Percentiles rank a stretch among this genome's conserved stretches.
phyloP scores from a whole-genome alignment of 1,140 invertebrate genomes.

The Aleiodes sp. region DNA sequence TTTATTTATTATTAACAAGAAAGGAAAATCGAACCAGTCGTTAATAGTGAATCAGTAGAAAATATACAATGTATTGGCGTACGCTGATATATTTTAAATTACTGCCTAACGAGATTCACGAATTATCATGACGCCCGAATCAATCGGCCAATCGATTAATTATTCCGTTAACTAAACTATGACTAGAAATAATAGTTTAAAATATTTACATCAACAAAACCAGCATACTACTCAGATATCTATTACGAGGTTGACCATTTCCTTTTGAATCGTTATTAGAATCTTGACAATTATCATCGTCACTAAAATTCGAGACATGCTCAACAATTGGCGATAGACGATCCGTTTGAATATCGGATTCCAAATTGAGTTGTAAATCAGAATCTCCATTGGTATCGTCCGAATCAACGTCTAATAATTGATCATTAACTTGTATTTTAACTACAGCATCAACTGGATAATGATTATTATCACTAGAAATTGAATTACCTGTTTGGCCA shows the following conservation, averaged over 20 bases:
- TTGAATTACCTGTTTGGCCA: conserved; percentile 30
- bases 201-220: conserved; percentile 59
- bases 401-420: conserved; percentile 51
- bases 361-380: conserved; percentile 26
- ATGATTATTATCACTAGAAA: conserved; percentile 38
- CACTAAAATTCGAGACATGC: conserved; percentile 49
- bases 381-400: conserved; percentile 42
- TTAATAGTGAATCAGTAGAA: not conserved
- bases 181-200: not conserved
- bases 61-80: not conserved
- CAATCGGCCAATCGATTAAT: not conserved
- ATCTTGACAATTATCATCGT: conserved; percentile 46
- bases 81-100: not conserved
- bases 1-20: not conserved
- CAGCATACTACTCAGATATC: conserved; percentile 62
- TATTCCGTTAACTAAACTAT: not conserved
- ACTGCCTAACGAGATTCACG: not conserved
- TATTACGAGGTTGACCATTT: conserved; percentile 46
- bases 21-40: conserved; percentile 1
- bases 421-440: conserved; percentile 56
- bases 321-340: conserved; percentile 60
- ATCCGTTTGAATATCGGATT: conserved; percentile 38
- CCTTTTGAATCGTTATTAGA: conserved; percentile 52
- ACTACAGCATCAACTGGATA: conserved; percentile 54
- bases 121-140: not conserved